A percentile compares a stretch with the other conserved stretches of the same genome.
phyloP scores from a whole-genome alignment of 2,888 invertebrate genomes.

The Piscicola geometra region DNA sequence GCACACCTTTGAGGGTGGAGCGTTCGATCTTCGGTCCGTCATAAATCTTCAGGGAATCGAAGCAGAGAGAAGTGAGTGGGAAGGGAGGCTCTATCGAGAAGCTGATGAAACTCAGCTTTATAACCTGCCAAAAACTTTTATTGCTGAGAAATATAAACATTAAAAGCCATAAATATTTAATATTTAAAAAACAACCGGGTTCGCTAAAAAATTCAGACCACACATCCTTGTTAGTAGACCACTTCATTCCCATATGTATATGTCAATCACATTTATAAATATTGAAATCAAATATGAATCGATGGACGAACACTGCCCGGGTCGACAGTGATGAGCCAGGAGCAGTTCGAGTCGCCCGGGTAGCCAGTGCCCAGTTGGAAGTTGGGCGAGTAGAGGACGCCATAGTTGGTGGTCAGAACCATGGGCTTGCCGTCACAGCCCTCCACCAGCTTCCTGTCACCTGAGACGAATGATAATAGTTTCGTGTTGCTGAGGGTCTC shows the following conservation, averaged over 20 bases:
- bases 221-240: too few species aligned
- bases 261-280: background rate
- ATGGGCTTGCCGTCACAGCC: slow-evolving; percentile 18
- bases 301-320: slow-evolving; percentile 20
- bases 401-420: slow-evolving; percentile 20
- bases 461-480: too few species aligned
- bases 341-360: slow-evolving; percentile 27
- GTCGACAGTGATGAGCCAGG: slow-evolving; percentile 32
- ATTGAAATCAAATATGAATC: background rate
- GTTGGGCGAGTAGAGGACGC: slow-evolving; percentile 27
- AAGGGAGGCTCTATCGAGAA: slow-evolving; percentile 36
- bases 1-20: background rate
- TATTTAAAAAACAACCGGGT: too few species aligned
- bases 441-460: slow-evolving; percentile 1
- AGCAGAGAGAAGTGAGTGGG: slow-evolving; percentile 28
- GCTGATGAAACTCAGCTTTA: slow-evolving; percentile 28
- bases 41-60: slow-evolving; percentile 30
- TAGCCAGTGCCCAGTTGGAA: slow-evolving; percentile 24
- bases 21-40: slow-evolving; percentile 23
- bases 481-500: too few species aligned
- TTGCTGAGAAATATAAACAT: background rate
- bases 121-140: slow-evolving; percentile 20
- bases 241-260: too few species aligned
- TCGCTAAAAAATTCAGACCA: too few species aligned
- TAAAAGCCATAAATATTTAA: too few species aligned